Base-by-base conservation (phyloP, 2,888 invertebrate genomes). In the Tachina lurida region DNA sequence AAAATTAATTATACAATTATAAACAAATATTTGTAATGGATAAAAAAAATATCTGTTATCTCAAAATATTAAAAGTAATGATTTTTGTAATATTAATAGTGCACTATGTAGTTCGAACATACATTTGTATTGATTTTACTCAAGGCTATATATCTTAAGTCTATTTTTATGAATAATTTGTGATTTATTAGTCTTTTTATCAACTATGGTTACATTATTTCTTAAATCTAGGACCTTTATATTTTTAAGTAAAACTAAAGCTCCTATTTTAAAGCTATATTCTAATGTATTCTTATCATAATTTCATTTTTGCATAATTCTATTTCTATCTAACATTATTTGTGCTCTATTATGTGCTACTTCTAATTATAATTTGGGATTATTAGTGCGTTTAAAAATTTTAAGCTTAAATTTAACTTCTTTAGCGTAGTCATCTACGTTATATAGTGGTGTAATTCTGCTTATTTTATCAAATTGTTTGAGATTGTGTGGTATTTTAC, bases 201-300 rank as follows among this genome's bases (percentile, higher is more conserved):
- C 52, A 5, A 8, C 17, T 52, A 17, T 17, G 5, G 54, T 22
- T 31, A 47, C 49, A 49, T 67, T 49, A 67, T 67, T 62, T 62
- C 17, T 62, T 8, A 43, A 15, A 43, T 62, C 62, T 62, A 62
- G 65, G 3, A 47, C 65, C 15, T 7, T 2, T n/a, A 49, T n/a
- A 31, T 67, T 45, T 31, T 15, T 65, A 10, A 67, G 47, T 49
- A 67, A 49, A 15, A 67, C 65, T n/a, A 47, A 49, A 22, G 47
- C 22, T 65, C 45, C 65, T 65, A 47, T 15, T 22, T 65, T 45
- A 22, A 65, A 65, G 2, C 22, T 47, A 47, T 47, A 7, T 7
- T 65, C 65, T 47, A 31, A 1, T 15, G 13, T 67, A 9, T 49
- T 13, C 47, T 49, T 67, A 67, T 67, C 65, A 47, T 67, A 67